Evolutionary conservation across 2,113 vertebrate genomes (phyloP), one percentile per base, ranked within the genome.

Genomic region (Cygnus atratus): DNA sequence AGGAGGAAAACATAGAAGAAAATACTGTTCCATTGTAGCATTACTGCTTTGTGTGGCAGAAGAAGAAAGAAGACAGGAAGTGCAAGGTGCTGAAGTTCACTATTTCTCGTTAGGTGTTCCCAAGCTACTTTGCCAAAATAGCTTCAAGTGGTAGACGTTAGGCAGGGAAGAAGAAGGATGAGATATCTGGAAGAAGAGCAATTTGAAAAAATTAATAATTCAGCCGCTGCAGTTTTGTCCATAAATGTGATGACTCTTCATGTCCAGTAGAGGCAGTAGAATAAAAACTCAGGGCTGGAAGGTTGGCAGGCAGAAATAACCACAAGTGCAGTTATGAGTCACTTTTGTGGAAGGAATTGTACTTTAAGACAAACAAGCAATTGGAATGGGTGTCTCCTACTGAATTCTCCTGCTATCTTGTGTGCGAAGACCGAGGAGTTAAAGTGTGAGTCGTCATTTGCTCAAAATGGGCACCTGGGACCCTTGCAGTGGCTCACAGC

Each of bases 261-360:
- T 10, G 6, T 61, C 81, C 44, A 58, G 26, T 19, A 76, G 71
- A 75, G 90, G 71, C 78, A 90, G 57, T 43, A 80, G 57, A 74
- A 74, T 77, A 48, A 84, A 89, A 91, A 37, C 57, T 74, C 4
- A 4, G 4, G 29, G 71, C 74, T 94, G 74, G 46, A 85, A 78
- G 35, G 78, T 2, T 79, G 90, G 71, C 92, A 75, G 75, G 77
- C 90, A 71, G 67, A 92, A 94, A 84, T 25, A 81, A 80, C 41
- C 16, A 25, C 14, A 62, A 48, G 29, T 87, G 63, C 55, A 63
- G 48, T 76, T 82, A 50, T 65, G 77, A 82, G 77, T 81, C 70
- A 76, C 63, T 52, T 50, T 21, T 39, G 52, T 80, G 71, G 61
- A 75, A 21, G 43, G 72, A 90, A 50, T 68, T 88, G 62, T 66